A percentile compares a stretch with the other conserved stretches of the same genome.
Conservation (phyloP, 2,888 invertebrate genomes). For the Leptogaster cylindrica region DNA sequence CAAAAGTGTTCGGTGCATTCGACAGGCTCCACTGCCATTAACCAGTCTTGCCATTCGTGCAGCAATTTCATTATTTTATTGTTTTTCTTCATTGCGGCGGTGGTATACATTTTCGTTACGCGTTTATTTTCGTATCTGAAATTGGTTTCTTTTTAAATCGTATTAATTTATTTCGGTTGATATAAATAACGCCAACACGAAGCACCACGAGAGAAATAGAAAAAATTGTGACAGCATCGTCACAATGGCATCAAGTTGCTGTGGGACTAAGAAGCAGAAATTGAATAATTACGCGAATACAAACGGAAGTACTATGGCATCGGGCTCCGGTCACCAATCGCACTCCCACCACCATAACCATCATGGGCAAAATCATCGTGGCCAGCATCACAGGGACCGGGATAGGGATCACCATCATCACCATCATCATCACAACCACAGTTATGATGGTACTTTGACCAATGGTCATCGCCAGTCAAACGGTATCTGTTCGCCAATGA, state of each 20-base stretch:
- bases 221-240: conserved; percentile 48
- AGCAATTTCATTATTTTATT: background rate
- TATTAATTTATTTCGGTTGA: too few relatives aligned
- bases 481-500: conserved; percentile 36
- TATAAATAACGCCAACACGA: conserved; percentile 19
- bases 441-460: conserved; percentile 2
- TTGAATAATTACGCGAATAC: conserved; percentile 67
- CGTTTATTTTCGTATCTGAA: too few relatives aligned
- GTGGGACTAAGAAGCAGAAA: conserved; percentile 91
- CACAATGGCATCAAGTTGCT: conserved; percentile 86
- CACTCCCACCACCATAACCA: conserved; percentile 23
- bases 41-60: conserved; percentile 19
- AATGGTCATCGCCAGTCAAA: conserved; percentile 24
- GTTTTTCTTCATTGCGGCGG: conserved; percentile 7
- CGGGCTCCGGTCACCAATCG: conserved; percentile 1
- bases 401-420: background rate
- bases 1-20: background rate
- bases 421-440: conserved; percentile 14
- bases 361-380: background rate
- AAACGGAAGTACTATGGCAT: conserved; percentile 39
- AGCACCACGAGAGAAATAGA: conserved; percentile 22
- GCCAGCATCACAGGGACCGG: conserved; percentile 1
- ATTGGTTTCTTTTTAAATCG: too few relatives aligned
- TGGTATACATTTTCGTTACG: background rate
- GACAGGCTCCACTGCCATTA: conserved; percentile 1